phyloP scores from a whole-genome alignment of 2,113 vertebrate species.

The Poicephalus gulielmi region DNA sequence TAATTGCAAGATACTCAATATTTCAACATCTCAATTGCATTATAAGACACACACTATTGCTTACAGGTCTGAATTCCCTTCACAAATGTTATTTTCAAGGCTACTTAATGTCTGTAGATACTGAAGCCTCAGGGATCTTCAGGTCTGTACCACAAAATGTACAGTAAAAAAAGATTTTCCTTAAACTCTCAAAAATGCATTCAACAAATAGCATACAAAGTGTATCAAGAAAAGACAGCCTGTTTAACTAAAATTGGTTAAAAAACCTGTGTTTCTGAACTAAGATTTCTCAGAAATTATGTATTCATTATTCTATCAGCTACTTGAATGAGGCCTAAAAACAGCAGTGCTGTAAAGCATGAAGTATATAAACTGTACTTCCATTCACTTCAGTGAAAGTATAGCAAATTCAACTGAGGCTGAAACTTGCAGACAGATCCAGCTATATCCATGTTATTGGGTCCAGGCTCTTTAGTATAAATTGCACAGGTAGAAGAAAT shows the following conservation, averaged over 20 bases:
- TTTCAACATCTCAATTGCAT: neutral
- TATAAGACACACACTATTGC: neutral
- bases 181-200: neutral
- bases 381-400: neutral
- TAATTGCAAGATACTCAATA: neutral
- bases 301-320: neutral
- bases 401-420: neutral
- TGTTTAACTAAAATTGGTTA: neutral
- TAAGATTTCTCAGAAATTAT: neutral
- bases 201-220: neutral
- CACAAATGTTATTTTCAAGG: neutral
- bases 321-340: neutral
- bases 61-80: neutral
- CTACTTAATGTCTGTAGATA: neutral
- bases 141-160: neutral
- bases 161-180: neutral
- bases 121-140: neutral
- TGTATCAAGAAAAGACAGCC: neutral
- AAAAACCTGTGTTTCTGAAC: neutral
- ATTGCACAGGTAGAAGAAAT: neutral
- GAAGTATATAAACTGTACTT: neutral
- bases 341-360: neutral
- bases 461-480: neutral
- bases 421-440: neutral
- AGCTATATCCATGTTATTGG: neutral